phyloP scores from a whole-genome alignment of 2,888 invertebrate genomes.

The Microdon myrmicae region DNA sequence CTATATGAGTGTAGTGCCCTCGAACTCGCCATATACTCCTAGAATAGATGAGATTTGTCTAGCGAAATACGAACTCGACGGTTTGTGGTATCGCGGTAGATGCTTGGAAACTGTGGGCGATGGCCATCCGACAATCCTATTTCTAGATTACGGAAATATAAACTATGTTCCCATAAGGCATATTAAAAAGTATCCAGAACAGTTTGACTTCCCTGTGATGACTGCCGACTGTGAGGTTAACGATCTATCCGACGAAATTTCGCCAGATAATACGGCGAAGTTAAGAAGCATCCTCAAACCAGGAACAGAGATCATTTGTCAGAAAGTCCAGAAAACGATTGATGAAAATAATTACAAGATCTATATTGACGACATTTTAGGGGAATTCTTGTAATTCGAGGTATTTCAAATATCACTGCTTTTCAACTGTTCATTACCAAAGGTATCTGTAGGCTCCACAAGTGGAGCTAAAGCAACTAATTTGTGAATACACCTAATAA shows the following conservation, averaged over 20 bases:
- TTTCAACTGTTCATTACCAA: too few relatives aligned
- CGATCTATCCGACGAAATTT: constrained; percentile 41
- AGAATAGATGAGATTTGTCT: constrained; percentile 59
- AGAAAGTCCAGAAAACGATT: constrained; percentile 13
- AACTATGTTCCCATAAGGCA: constrained; percentile 56
- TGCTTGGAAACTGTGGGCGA: constrained; percentile 63
- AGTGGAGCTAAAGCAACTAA: too few relatives aligned
- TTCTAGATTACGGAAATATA: constrained; percentile 64
- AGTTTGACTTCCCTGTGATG: constrained; percentile 59
- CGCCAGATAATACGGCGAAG: constrained; percentile 4
- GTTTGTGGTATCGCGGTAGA: constrained; percentile 62
- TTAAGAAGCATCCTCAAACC: constrained; percentile 9
- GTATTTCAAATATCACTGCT: neutral
- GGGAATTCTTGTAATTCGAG: constrained; percentile 2
- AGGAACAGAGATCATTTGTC: constrained; percentile 20
- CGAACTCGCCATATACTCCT: constrained; percentile 56
- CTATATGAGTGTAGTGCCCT: constrained; percentile 55
- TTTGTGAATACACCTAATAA: too few relatives aligned
- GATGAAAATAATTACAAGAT: constrained; percentile 25
- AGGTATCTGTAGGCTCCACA: too few relatives aligned
- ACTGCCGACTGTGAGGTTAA: constrained; percentile 59
- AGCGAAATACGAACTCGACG: constrained; percentile 58
- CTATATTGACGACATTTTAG: constrained; percentile 6
- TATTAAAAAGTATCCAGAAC: constrained; percentile 62
- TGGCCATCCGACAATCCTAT: constrained; percentile 62